Base-by-base conservation (phyloP, 2,888 invertebrate species). In the Rhagophthalmus giganteus region DNA sequence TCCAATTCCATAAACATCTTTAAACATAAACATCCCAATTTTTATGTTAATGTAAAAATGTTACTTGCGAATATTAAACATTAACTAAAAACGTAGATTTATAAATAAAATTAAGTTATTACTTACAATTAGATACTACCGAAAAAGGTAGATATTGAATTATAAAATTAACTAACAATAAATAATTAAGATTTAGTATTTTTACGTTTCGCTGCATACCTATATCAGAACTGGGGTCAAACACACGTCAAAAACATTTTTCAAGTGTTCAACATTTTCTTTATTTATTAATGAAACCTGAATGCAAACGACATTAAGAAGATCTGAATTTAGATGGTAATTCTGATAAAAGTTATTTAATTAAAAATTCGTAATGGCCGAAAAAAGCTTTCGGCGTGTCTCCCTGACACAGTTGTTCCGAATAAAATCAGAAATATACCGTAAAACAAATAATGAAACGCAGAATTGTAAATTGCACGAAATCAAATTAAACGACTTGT, bases 401-500 rank as follows among this genome's bases (percentile, higher is more conserved):
- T 39, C 28, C 33, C 27, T 26, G 28, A 14, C 40, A 28, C 28
- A 27, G 39, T 8, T 9, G 27, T 16, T 11, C 13, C 13, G 14
- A 41, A 32, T 32, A 32, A 32, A 41, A 32, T 41, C 45, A 34
- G 20, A 28, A 9, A 39, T 14, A 39, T 31, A 14, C 39, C 27
- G 25, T 39, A 30, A 35, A 30, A 55, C 55, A 58, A 55, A 55
- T 50, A 54, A 57, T 39, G 50, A 39, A 48, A 30, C 40, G 42
- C 52, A 50, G 49, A 60, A 57, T 49, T 55, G 55, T 52, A 59
- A 59, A 59, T 60, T 56, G 55, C 37, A 42, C 52, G 50, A 58
- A 61, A 63, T 61, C 61, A 60, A 63, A 61, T 62, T 62, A 62
- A 61, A 60, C 63, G 59, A 61, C 59, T 60, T 58, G 60, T 61